Evolutionary conservation across 2,113 vertebrate species (phyloP), one percentile per base, ranked within the genome.

Genomic region (Phasianus colchicus): DNA sequence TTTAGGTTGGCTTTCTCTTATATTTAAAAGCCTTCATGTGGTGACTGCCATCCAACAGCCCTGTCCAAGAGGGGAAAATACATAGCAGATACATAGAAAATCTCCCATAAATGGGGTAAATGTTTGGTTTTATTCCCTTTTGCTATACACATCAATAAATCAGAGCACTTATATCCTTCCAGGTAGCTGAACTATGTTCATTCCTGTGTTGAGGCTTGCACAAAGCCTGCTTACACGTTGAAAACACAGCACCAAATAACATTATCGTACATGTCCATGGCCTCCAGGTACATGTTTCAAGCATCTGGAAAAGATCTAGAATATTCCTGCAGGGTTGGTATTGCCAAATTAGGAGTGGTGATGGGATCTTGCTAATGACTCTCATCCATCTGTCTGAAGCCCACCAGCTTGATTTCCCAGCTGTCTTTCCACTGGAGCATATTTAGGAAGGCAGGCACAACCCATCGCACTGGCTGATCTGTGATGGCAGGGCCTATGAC

Each of bases 1-100:
- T 75, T 86, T 92, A 89, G 75, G 83, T 82, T 96, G 94, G 88
- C 54, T 90, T 91, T 91, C 92, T 84, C 72, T 79, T 75, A 66
- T 21, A 90, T 76, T 72, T 88, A 64, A 86, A 95, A 94, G 38
- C 25, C 61, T 86, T 89, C 70, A 63, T 40, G 13, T 88, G 77
- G 61, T 89, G 92, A 95, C 70, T 90, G 65, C 57, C 85, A 60
- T 90, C 79, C 61, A 50, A 43, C 43, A 80, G 50, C 34, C 57
- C 65, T 74, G 60, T 57, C 77, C 73, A 88, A 83, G 32, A 27
- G 83, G 57, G 17, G 90, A 57, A 40, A 73, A 84, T 32, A 70
- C 65, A 52, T n/a, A 78, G 70, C 42, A 92, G 83, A 90, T 19
- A 42, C 45, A 66, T 1, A 57, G 50, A 24, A 45, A 63, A 55